phyloP scores from a whole-genome alignment of 2,797 vertebrate species.

The Anguilla marmorata region DNA sequence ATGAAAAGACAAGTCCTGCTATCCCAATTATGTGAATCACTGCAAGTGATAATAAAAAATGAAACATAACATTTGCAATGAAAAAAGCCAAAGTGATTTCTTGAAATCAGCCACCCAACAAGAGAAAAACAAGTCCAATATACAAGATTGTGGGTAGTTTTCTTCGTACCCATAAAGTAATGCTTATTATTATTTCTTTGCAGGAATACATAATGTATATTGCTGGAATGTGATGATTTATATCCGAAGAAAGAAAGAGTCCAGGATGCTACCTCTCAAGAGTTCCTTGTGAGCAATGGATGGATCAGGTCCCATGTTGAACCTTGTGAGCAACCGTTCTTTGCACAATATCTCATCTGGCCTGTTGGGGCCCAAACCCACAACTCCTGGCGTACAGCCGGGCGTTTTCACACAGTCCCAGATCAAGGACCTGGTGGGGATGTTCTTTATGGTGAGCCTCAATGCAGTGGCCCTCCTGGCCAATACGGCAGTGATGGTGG shows the following conservation, averaged over 20 bases:
- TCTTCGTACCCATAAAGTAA: neutral
- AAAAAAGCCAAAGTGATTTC: neutral
- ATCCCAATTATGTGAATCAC: neutral
- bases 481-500: slow-evolving; percentile 79
- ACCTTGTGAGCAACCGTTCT: slow-evolving; percentile 37
- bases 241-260: neutral
- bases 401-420: slow-evolving; percentile 60
- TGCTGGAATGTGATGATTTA: neutral
- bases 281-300: slow-evolving; percentile 43
- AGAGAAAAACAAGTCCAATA: neutral
- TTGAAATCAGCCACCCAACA: neutral
- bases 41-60: neutral
- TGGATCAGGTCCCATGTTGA: slow-evolving; percentile 20
- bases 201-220: neutral
- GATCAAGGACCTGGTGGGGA: slow-evolving; percentile 73
- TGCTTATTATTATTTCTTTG: neutral
- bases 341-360: slow-evolving; percentile 60
- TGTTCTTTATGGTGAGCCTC: slow-evolving; percentile 81
- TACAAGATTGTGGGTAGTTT: too few relatives aligned
- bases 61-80: neutral
- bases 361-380: slow-evolving; percentile 49
- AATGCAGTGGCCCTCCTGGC: slow-evolving; percentile 82
- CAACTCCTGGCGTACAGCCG: slow-evolving; percentile 65
- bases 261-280: neutral
- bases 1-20: neutral